Conservation (phyloP, 1,140 invertebrate species). For the Drosophila sturtevanti region DNA sequence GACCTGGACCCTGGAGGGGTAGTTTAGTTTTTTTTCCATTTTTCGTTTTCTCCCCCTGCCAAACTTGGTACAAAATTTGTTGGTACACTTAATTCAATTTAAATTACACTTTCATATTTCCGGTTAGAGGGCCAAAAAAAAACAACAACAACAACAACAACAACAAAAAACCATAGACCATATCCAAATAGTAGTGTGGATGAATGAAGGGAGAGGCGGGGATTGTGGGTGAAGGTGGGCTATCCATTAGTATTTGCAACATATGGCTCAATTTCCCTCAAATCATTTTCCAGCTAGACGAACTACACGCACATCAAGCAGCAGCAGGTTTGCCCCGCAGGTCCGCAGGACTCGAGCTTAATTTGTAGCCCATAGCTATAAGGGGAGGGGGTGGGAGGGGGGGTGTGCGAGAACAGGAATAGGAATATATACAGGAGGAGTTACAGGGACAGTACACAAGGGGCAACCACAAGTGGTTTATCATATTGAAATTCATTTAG, state of each 20-base stretch:
- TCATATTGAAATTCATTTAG: constrained; percentile 80
- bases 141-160: no score
- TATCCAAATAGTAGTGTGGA: no score
- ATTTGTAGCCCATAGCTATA: neutral
- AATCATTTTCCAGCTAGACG: constrained; percentile 48
- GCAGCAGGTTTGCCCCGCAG: neutral
- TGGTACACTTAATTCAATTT: constrained; percentile 80
- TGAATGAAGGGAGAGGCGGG: neutral
- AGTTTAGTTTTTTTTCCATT: no score
- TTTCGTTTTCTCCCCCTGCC: constrained; percentile 18
- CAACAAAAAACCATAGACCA: neutral
- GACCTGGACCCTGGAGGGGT: neutral
- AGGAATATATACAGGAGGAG: no score
- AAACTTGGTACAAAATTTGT: constrained; percentile 17
- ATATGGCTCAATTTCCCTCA: constrained; percentile 81
- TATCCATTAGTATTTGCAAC: constrained; percentile 82
- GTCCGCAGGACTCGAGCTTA: neutral
- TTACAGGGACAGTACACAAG: no score
- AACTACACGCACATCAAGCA: constrained; percentile 15
- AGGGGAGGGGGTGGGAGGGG: neutral
- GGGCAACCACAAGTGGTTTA: constrained; percentile 78
- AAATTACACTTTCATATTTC: constrained; percentile 82
- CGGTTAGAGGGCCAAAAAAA: constrained; percentile 33
- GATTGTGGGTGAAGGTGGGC: neutral
- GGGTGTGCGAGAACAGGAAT: no score